Evolutionary conservation across 2,888 invertebrate species (phyloP), one percentile per base, ranked within the genome.

Genomic region (Hirtodrosophila duncani): DNA sequence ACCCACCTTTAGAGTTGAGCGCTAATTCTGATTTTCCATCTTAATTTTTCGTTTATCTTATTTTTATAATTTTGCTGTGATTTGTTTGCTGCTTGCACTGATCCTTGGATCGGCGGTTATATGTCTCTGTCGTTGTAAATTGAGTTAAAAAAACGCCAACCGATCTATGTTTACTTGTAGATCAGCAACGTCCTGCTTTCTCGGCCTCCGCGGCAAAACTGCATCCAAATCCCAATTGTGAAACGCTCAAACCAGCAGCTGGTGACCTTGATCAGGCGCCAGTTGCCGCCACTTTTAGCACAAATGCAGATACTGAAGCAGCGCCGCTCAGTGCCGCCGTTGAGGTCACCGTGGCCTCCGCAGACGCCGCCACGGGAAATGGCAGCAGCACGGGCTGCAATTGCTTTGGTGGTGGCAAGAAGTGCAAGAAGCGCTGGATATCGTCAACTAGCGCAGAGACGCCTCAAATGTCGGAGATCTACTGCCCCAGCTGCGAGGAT

Each of bases 381-480:
- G 52, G 21, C 33, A 27, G 27, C 49, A 74, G 83, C 36, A 83
- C 82, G n/a, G 87, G 88, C 44, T 88, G 88, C 38, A 86, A 84
- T 62, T 87, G 87, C 48, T 87, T 87, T 63, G 83, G 67, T 63
- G 83, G 67, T 4, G 77, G 84, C 14, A 83, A 81, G 13, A 85
- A 84, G 36, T 84, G 81, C 44, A 86, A 85, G 63, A 86, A 85
- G 58, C 83, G 83, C 38, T 84, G 85, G 84, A 75, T 71, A 43
- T 60, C 71, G 4, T 57, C 58, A n/a, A 75, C 49, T 17, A 41
- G 34, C 30, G 48, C 55, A 8, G 81, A 83, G 58, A 87, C 87
- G 8, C 85, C 86, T 27, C 86, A 87, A 86, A 89, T 89, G 88
- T 89, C 91, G 43, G 91, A 91, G 82, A 88, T 91, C 80, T 91